Base-by-base conservation (phyloP, 2,888 invertebrate species). In the Hartigia nigra region DNA sequence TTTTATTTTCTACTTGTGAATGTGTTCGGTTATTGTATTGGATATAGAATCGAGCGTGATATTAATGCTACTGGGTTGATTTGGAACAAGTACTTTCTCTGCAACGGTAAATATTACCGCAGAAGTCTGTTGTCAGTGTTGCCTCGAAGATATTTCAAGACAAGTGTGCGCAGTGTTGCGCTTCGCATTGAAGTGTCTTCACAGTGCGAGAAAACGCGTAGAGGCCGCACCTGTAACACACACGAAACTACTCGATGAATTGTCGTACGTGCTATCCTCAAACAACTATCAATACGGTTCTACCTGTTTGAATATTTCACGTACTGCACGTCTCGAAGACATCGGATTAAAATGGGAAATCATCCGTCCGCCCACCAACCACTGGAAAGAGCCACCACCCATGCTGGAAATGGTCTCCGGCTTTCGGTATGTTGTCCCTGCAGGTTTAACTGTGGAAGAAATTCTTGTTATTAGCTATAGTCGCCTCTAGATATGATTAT, bases 301-400 rank as follows among this genome's bases (percentile, higher is more conserved):
- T 74, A 81, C 82, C 82, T 82, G 55, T 55, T 55, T 55, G 55
- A 23, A 23, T 23, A 55, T 55, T 55, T 55, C 14, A 55, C 75
- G 37, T 87, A 87, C 82, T 87, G 79, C 80, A 82, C 87, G 83
- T 85, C 55, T 86, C 82, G 87, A 89, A 89, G 89, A 88, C 89
- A 87, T 89, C 82, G 78, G 76, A 74, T 36, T 74, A 92, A 84
- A 86, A 96, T 96, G 96, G 96, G 96, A 89, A 96, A 96, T 92
- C 96, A 96, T 92, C 95, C 96, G 89, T 96, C 96, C 86, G 95
- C 96, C 89, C 96, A 96, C 92, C 96, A 96, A 92, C 96, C 96
- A 87, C 93, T 96, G 91, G 96, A 96, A 91, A 94, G 95, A 91
- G 95, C 94, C 83, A 87, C 89, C 85, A 89, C 87, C 86, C 88